Percentiles rank a stretch among this genome's conserved stretches.
phyloP scores from a whole-genome alignment of 53 echinoderm and acorn worm genomes.

The Arbacia lixula region DNA sequence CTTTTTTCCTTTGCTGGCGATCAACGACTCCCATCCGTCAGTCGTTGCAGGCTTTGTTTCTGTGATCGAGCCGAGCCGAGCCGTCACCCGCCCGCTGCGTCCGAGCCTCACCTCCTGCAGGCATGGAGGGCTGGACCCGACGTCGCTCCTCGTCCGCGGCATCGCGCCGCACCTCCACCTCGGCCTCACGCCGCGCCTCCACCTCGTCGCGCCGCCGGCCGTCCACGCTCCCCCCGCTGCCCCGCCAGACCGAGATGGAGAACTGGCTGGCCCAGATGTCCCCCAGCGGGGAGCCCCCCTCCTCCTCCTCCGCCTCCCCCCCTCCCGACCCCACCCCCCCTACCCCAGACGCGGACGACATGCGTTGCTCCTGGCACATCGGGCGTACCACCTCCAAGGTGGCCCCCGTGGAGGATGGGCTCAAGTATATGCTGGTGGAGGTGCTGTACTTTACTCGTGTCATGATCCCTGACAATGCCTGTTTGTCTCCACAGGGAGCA shows the following conservation, averaged over 20 bases:
- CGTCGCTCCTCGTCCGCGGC: constrained; percentile 22
- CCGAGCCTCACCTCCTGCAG: constrained; percentile 7
- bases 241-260: constrained; percentile 50
- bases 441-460: constrained; percentile 49
- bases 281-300: constrained; percentile 8
- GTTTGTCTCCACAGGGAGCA: constrained; percentile 71
- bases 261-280: constrained; percentile 47
- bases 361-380: constrained; percentile 32
- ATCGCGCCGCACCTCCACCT: constrained; percentile 8
- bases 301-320: not conserved
- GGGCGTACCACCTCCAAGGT: constrained; percentile 32
- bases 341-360: constrained; percentile 4
- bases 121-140: constrained; percentile 54
- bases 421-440: constrained; percentile 55
- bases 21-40: not conserved
- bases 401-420: constrained; percentile 54
- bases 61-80: constrained; percentile 18
- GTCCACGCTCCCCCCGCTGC: constrained; percentile 49
- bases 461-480: constrained; percentile 46
- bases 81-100: too few relatives aligned
- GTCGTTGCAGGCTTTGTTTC: not conserved
- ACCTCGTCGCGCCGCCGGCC: constrained; percentile 28
- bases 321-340: not conserved
- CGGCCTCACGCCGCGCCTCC: constrained; percentile 15
- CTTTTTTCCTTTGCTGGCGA: constrained; percentile 26